Evolutionary conservation across 2,113 vertebrate genomes (phyloP).

Genomic region (Semicossyphus pulcher): DNA sequence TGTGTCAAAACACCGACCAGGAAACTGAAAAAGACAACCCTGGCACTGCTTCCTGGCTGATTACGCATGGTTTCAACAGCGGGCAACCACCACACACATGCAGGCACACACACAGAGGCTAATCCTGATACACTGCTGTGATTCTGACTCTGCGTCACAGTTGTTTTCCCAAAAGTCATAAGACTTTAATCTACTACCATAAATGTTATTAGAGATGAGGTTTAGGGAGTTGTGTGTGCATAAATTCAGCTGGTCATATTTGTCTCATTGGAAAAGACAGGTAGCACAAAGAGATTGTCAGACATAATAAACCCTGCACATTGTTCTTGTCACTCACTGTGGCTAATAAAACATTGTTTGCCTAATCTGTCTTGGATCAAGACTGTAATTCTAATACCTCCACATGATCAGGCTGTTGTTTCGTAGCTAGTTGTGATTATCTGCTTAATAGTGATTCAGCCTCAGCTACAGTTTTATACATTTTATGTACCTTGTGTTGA

Average conservation of each 20-base stretch:
- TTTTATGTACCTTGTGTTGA: not conserved
- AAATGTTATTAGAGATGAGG: constrained; percentile 8
- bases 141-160: constrained; percentile 44
- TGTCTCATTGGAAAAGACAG: constrained; percentile 22
- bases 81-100: constrained; percentile 15
- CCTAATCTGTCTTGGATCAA: constrained; percentile 44
- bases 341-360: constrained; percentile 42
- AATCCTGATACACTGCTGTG: constrained; percentile 10
- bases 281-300: constrained; percentile 39
- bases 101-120: constrained; percentile 9
- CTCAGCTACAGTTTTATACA: not conserved
- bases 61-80: constrained; percentile 54
- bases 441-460: not conserved
- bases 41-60: constrained; percentile 78
- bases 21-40: constrained; percentile 70
- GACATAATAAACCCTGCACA: constrained; percentile 45
- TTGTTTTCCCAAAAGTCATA: constrained; percentile 29
- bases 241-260: constrained; percentile 34
- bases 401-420: constrained; percentile 38
- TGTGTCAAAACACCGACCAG: constrained; percentile 69
- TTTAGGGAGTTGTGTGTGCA: constrained; percentile 29
- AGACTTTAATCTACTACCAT: constrained; percentile 10
- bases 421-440: not conserved
- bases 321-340: no score
- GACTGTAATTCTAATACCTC: constrained; percentile 27